Base-by-base conservation (phyloP, 2,113 vertebrate species). In the Herpetotheres cachinnans region DNA sequence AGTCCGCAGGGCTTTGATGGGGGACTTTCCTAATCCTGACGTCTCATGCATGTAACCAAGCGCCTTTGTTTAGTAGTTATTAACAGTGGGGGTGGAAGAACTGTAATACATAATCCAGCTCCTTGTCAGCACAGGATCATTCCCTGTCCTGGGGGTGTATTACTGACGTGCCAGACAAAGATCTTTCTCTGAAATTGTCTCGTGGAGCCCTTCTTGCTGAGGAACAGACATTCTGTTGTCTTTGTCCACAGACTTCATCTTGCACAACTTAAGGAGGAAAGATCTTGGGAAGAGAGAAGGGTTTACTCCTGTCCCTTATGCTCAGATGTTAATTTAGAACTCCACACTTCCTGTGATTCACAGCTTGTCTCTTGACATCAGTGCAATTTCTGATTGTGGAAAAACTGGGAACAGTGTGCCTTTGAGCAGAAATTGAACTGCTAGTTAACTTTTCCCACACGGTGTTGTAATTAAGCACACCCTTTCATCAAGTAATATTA, bases 281-380 rank as follows among this genome's bases (percentile, higher is more conserved):
- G 49, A 34, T 70, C 61, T 19, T 13, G 3, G 25, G 10, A 42
- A 55, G 83, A 58, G 79, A 82, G 78, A 61, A 66, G 61, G 65
- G 14, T 4, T 81, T 87, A 52, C 94, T 86, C 34, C 38, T 89
- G 83, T 38, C 52, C 86, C 86, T 86, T 94, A 2, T 92, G 89
- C 83, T 93, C 27, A 38, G 72, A 47, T 89, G 86, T 81, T 80
- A 86, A 92, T 86, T 94, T 94, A 96, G 96, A 78, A 40, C 80
- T 92, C 50, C 76, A 56, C 47, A 44, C 83, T 94, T 82, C 94
- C 83, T 89, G 79, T 80, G 82, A 83, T 94, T 97, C 92, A 74
- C 82, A 86, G 94, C 72, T 92, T 71, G 76, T 96, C 72, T 94
- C 83, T 92, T 92, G 82, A 74, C 80, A 74, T 47, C 14, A 34